These are phyloP conservation scores for Macaria liturata DNA, from an alignment of 2,888 invertebrate species.

Conservation along the genomic window DNA sequence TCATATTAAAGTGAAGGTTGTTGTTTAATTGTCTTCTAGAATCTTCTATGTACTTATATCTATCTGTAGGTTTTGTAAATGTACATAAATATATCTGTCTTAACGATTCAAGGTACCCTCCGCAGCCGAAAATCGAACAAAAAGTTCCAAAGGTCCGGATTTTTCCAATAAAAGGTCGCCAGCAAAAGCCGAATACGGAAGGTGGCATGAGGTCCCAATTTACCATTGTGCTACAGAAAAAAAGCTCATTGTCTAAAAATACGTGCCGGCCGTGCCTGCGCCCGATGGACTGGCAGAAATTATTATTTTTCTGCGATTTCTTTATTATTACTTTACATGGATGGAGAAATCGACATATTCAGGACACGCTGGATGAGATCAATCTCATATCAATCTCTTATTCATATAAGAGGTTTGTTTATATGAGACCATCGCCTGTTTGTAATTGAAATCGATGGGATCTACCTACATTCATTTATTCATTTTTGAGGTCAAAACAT, in stretches of 20 bases:
- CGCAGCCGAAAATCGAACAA: slow-evolving; percentile 15
- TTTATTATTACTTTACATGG: slow-evolving; percentile 50
- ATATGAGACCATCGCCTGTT: no score
- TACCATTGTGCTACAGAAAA: slow-evolving; percentile 56
- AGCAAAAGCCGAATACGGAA: slow-evolving; percentile 34
- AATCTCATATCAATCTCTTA: no score
- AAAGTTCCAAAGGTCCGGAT: slow-evolving; percentile 23
- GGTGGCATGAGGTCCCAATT: slow-evolving; percentile 46
- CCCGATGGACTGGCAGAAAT: slow-evolving; percentile 56
- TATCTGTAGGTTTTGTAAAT: no score
- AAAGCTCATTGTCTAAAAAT: slow-evolving; percentile 64
- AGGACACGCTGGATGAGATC: slow-evolving; percentile 35
- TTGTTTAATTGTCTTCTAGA: no score
- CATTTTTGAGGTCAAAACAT: no score
- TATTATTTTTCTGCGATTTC: slow-evolving; percentile 61
- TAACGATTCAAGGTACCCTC: neutral
- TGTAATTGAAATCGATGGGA: no score
- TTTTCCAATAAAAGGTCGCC: slow-evolving; percentile 21
- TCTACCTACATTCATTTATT: no score
- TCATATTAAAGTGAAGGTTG: no score
- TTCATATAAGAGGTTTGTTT: no score
- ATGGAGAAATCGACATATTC: slow-evolving; percentile 32
- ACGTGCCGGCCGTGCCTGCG: slow-evolving; percentile 64
- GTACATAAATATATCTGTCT: neutral
- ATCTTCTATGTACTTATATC: no score